Evolutionary conservation across 2,888 invertebrate genomes (phyloP).

Genomic region (Laspeyria flexula): DNA sequence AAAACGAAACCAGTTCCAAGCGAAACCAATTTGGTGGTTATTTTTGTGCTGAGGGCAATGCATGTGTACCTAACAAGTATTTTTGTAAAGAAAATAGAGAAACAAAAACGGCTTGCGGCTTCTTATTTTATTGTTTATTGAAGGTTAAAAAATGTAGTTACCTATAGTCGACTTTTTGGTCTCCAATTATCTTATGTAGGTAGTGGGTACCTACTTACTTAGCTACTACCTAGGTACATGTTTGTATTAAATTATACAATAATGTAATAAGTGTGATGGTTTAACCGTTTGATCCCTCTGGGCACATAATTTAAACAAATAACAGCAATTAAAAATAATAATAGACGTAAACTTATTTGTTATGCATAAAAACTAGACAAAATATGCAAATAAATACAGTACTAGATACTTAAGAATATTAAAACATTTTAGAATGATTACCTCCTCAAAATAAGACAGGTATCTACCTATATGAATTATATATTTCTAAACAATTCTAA

Average conservation of each 20-base stretch:
- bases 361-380: neutral
- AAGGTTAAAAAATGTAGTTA: too few relatives aligned
- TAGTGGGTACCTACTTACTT: too few relatives aligned
- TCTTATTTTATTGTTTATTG: conserved; percentile 2
- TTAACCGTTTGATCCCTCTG: neutral
- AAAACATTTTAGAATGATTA: too few relatives aligned
- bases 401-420: too few relatives aligned
- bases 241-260: too few relatives aligned
- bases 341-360: too few relatives aligned
- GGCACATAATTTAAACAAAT: neutral
- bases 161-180: too few relatives aligned
- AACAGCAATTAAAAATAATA: neutral
- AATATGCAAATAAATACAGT: neutral
- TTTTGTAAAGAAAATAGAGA: conserved; percentile 40
- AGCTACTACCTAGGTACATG: too few relatives aligned
- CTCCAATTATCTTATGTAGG: too few relatives aligned
- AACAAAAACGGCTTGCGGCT: neutral
- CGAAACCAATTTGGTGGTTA: conserved; percentile 58
- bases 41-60: conserved; percentile 52
- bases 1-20: conserved; percentile 50
- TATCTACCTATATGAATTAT: too few relatives aligned
- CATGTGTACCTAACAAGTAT: conserved; percentile 42
- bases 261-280: too few relatives aligned
- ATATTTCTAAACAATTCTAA: neutral
- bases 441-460: too few relatives aligned